phyloP scores from a whole-genome alignment of 2,797 vertebrate species.

The Pyrrhura leucotis region DNA sequence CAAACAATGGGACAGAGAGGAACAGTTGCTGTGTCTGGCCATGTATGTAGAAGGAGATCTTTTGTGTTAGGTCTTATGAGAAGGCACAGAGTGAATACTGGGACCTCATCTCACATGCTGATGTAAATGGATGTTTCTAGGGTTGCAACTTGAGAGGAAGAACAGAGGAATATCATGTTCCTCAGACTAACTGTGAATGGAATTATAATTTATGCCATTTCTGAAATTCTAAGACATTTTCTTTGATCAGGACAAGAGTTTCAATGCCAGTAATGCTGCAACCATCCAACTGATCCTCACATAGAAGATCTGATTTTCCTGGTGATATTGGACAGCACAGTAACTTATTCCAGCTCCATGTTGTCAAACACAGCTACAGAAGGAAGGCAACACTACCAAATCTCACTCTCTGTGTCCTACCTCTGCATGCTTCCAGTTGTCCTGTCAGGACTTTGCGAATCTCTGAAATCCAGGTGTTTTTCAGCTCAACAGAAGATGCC shows the following conservation, averaged over 20 bases:
- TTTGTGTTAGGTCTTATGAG: not conserved
- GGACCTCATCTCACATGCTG: not conserved
- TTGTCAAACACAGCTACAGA: not conserved
- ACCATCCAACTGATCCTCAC: not conserved
- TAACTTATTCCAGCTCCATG: not conserved
- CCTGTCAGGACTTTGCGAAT: conserved; percentile 93
- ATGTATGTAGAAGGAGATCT: not conserved
- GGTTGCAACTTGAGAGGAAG: not conserved
- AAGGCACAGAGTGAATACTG: not conserved
- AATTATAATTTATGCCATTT: not conserved
- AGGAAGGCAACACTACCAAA: not conserved
- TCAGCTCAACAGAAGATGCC: conserved; percentile 93
- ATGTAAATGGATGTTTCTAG: not conserved
- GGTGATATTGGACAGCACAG: not conserved
- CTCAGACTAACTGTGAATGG: not conserved
- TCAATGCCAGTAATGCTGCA: not conserved
- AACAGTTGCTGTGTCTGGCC: not conserved
- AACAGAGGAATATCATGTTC: not conserved
- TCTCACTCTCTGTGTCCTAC: conserved; percentile 65
- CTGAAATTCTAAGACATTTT: not conserved
- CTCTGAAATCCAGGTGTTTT: conserved; percentile 94
- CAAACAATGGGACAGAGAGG: not conserved
- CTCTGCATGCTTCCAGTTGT: conserved; percentile 91
- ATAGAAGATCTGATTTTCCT: not conserved
- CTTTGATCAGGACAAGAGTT: not conserved